Evolutionary conservation across 2,888 invertebrate genomes (phyloP).

Genomic region (Parnassius orleans): DNA sequence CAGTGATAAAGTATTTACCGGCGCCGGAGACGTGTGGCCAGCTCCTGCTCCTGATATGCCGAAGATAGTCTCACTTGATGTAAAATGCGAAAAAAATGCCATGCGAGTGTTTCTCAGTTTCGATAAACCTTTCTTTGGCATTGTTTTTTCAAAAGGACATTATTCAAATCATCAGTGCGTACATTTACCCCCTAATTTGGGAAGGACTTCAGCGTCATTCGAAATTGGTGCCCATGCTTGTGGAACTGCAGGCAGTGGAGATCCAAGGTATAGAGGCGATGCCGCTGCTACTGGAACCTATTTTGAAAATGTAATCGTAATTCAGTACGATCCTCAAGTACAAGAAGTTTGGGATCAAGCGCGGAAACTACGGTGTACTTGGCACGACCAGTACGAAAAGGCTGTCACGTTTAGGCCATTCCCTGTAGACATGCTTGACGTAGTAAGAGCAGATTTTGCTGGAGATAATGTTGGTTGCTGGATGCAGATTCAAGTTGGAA

Average conservation of each 20-base stretch:
- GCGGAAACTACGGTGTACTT: constrained; percentile 93
- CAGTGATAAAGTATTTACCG: constrained; percentile 81
- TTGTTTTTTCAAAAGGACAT: constrained; percentile 96
- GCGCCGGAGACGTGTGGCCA: constrained; percentile 91
- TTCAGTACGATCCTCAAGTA: constrained; percentile 95
- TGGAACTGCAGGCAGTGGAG: constrained; percentile 95
- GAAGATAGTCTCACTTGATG: constrained; percentile 94
- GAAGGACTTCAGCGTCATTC: constrained; percentile 92
- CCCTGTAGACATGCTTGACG: constrained; percentile 97
- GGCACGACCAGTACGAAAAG: constrained; percentile 98
- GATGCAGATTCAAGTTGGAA: constrained; percentile 98
- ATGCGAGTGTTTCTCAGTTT: constrained; percentile 97
- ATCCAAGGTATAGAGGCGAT: constrained; percentile 94
- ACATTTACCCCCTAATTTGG: constrained; percentile 93
- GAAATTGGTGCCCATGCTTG: constrained; percentile 95
- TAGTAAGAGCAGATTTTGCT: constrained; percentile 96
- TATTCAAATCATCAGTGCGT: constrained; percentile 96
- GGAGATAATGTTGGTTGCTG: constrained; percentile 98
- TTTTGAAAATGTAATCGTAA: constrained; percentile 96
- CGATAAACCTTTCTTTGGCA: constrained; percentile 97
- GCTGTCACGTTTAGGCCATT: constrained; percentile 96
- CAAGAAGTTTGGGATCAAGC: constrained; percentile 98
- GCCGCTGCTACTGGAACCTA: constrained; percentile 95
- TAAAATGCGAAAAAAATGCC: constrained; percentile 95
- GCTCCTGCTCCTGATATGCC: constrained; percentile 94